Base-by-base conservation (phyloP, 2,113 vertebrate genomes). In the Scatophagus argus region DNA sequence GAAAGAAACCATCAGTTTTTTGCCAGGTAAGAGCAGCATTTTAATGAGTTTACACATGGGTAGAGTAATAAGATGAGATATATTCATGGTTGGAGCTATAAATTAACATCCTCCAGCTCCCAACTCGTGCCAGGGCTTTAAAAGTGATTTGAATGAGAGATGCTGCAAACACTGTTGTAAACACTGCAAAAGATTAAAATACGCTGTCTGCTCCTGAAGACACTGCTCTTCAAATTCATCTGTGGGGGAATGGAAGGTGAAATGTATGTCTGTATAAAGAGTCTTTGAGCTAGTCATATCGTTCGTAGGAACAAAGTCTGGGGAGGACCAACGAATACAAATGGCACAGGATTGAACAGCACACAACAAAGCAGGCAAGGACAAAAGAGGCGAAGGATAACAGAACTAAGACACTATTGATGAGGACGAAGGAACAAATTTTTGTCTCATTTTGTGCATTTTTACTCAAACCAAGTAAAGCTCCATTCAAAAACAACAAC, bases 1-100 rank as follows among this genome's bases (percentile, higher is more conserved):
- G 36, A 89, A 85, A 77, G 86, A 87, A 58, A 79, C 47, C 17
- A 36, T 87, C 70, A 80, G 71, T 88, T 77, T 88, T 59, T 87
- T 93, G 56, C 89, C 91, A 94, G 94, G 94, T 94, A 92, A 93
- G 94, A 83, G 62, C 49, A 32, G 47, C 2, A 54, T 54, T 74
- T 70, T 54, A 58, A 8, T 3, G 46, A 29, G 41, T 75, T 51
- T 38, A 36, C 17, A 1, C 49, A 13, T 29, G 5, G 6, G 5
- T 47, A 27, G 19, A 65, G 23, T 9, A 29, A 1, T 62, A 46
- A 43, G 12, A 68, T 69, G 23, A 80, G n/a, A 43, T 19, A 13
- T 32, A 11, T 74, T 74, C 13, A 67, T 79, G n/a, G 47, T 43
- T 49, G 31, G 55, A 67, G 59, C 36, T 0, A 0, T 36, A 14